Evolutionary conservation across 2,113 vertebrate species (phyloP).

Genomic region (Fulmarus glacialis): DNA sequence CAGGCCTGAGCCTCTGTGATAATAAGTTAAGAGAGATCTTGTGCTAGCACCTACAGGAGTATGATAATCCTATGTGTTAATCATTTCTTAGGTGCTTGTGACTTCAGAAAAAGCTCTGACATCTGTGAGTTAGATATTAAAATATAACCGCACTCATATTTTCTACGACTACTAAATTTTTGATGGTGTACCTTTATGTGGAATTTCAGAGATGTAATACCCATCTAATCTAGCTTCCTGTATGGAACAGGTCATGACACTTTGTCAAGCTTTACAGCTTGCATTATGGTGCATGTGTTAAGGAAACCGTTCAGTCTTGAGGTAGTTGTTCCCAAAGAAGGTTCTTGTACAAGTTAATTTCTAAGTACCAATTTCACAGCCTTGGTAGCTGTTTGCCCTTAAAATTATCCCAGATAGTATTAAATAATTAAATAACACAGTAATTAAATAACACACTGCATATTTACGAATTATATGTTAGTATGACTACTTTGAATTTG

Average conservation of each 20-base stretch:
- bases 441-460: not conserved
- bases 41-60: not conserved
- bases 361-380: not conserved
- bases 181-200: not conserved
- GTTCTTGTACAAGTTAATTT: not conserved
- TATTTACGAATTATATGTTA: not conserved
- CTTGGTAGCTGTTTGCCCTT: not conserved
- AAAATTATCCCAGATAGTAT: not conserved
- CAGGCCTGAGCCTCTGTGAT: not conserved
- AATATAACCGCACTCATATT: fast-evolving
- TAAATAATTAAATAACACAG: not conserved
- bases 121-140: not conserved
- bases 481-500: not conserved
- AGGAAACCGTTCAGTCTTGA: not conserved
- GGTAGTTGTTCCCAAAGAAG: not conserved
- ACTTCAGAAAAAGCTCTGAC: not conserved
- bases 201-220: not conserved
- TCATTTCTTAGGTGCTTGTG: not conserved
- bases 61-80: not conserved
- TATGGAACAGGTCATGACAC: not conserved
- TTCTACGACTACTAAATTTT: not conserved
- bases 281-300: not conserved
- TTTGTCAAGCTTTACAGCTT: not conserved
- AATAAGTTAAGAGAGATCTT: not conserved
- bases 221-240: not conserved